Conservation (phyloP, 1,140 invertebrate species). For the Temnothorax longispinosus region DNA sequence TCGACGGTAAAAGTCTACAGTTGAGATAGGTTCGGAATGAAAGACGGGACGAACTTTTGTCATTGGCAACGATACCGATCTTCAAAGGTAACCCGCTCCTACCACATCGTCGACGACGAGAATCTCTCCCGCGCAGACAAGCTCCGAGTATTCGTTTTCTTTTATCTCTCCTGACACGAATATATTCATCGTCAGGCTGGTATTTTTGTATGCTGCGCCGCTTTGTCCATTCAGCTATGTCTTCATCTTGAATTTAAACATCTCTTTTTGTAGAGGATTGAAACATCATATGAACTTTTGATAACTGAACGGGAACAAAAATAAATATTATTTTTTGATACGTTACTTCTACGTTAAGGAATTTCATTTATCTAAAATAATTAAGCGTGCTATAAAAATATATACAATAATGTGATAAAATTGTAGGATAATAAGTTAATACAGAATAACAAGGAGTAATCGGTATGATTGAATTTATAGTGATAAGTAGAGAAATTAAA, state of each 20-base stretch:
- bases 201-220: slow-evolving; percentile 42
- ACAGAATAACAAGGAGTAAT: neutral
- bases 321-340: neutral
- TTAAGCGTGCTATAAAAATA: neutral
- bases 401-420: neutral
- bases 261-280: neutral
- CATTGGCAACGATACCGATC: slow-evolving; percentile 50
- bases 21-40: slow-evolving; percentile 52
- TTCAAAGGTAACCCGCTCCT: slow-evolving; percentile 58
- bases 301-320: neutral
- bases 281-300: neutral
- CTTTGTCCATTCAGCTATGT: slow-evolving; percentile 24
- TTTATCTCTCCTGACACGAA: slow-evolving; percentile 52
- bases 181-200: slow-evolving; percentile 52
- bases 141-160: slow-evolving; percentile 50
- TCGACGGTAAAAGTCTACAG: slow-evolving; percentile 14
- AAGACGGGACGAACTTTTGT: slow-evolving; percentile 48
- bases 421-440: neutral
- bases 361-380: neutral
- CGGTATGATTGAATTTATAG: neutral
- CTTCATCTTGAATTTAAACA: slow-evolving; percentile 34
- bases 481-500: neutral
- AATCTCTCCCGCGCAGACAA: slow-evolving; percentile 46
- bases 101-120: slow-evolving; percentile 38
- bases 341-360: neutral